Evolutionary conservation across 2,113 vertebrate genomes (phyloP), one percentile per base, ranked within the genome.

Genomic region (Vireo altiloquus): DNA sequence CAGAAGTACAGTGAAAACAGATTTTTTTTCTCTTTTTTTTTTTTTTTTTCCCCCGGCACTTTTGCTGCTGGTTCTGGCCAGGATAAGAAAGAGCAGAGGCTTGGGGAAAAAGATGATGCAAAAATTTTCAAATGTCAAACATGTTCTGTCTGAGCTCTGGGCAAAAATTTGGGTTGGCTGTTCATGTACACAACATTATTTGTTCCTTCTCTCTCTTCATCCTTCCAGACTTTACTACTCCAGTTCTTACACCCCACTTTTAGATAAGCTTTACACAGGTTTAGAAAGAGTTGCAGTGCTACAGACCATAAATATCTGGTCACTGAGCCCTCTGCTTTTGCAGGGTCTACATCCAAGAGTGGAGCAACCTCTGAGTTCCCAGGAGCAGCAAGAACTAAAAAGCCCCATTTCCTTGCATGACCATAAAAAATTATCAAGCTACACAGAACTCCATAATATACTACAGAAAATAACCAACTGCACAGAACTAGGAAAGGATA

Each of bases 1-100:
- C 95, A 96, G 96, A 95, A 96, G 83, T 92, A 93, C 95, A 96
- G 92, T 94, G 76, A 94, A 96, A 96, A 93, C 95, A 97, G 87
- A 92, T 95, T 42, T 21, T 84, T 75, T 71, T 86, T 59, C 19
- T 2, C 0, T 2, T 3, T 1, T 33, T 6, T 4, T 13, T 20
- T 20, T 39, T 39, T 39, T 22, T 56, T 49, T 21, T 8, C 0
- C 2, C 39, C 47, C 54, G 0, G 75, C 79, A 81, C 52, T 92
- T 90, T 77, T 93, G 79, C 90, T 95, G 93, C 92, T 94, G 88
- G 82, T 92, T 86, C 95, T 96, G 92, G 92, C 92, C 79, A 81
- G 92, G 80, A 94, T 75, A 90, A 90, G 56, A 86, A 96, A 78
- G 76, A 92, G 27, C 42, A 78, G 64, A 96, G 88, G 76, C 75